A percentile compares a stretch with the other conserved stretches of the same genome.
These are phyloP conservation scores for Elaphurus davidianus DNA, from an alignment of 2,113 vertebrate genomes.

Conservation along the genomic window DNA sequence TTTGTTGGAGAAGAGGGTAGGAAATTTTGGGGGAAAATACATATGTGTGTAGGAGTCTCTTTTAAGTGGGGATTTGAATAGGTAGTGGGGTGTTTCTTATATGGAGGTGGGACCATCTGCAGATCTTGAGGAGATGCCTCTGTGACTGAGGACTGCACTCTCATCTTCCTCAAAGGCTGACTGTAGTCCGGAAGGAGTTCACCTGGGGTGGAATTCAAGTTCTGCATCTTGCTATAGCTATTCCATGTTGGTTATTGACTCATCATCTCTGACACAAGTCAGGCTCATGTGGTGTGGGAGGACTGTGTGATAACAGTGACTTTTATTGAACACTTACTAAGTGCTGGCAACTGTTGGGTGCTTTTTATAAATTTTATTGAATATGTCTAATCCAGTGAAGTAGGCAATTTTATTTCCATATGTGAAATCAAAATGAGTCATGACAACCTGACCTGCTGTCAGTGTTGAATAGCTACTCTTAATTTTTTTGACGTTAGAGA, in stretches of 20 bases:
- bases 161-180: background rate
- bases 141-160: background rate
- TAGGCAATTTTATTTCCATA: background rate
- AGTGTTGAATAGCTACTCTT: background rate
- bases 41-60: background rate
- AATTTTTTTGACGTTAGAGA: background rate
- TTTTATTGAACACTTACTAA: background rate
- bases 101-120: background rate
- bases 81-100: background rate
- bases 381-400: background rate
- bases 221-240: background rate
- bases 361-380: constrained; percentile 17
- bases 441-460: background rate
- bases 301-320: background rate
- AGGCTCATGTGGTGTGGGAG: background rate
- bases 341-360: background rate
- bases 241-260: background rate
- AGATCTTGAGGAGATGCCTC: background rate
- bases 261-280: background rate
- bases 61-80: background rate
- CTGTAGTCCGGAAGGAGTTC: background rate
- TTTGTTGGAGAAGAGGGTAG: background rate
- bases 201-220: background rate
- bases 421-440: constrained; percentile 22
- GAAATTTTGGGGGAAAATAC: background rate